A percentile compares a stretch with the other conserved stretches of the same genome.
These are phyloP conservation scores for Microchirus variegatus DNA, from an alignment of 2,797 vertebrate genomes.

Conservation along the genomic window DNA sequence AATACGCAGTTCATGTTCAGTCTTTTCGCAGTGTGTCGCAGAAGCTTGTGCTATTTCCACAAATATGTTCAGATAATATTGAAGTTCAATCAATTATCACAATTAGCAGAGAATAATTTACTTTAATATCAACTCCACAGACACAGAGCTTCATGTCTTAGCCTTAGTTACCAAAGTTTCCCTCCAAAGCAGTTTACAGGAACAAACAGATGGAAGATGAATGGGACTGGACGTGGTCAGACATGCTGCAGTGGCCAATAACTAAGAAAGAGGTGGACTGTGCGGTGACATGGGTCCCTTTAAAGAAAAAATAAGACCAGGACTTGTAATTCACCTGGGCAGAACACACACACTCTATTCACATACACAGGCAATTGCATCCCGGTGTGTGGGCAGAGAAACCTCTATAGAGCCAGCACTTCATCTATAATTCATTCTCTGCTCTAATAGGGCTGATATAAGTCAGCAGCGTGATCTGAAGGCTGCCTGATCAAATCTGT, in stretches of 20 bases:
- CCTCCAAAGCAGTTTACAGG: constrained; percentile 38
- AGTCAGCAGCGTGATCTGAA: constrained; percentile 73
- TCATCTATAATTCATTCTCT: constrained; percentile 77
- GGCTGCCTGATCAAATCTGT: constrained; percentile 65
- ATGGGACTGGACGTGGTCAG: constrained; percentile 18
- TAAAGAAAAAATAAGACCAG: constrained; percentile 61
- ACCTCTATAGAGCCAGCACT: constrained; percentile 57
- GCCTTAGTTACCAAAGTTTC: constrained; percentile 19
- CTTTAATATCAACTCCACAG: background rate
- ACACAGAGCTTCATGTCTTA: constrained; percentile 15
- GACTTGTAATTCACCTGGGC: constrained; percentile 56
- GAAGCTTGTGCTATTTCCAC: background rate
- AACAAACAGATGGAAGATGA: constrained; percentile 49
- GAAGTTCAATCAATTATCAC: background rate
- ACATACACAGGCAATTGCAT: constrained; percentile 13
- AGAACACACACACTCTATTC: constrained; percentile 38
- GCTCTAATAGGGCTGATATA: constrained; percentile 77
- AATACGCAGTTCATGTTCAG: too few species aligned
- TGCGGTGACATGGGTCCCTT: constrained; percentile 39
- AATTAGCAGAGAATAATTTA: background rate
- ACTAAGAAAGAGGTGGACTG: constrained; percentile 41
- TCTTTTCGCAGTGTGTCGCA: too few species aligned
- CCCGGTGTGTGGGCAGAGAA: constrained; percentile 66
- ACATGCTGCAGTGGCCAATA: constrained; percentile 26
- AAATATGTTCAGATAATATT: background rate